Evolutionary conservation across 1,140 invertebrate genomes (phyloP).

Genomic region (Bombus breviceps): DNA sequence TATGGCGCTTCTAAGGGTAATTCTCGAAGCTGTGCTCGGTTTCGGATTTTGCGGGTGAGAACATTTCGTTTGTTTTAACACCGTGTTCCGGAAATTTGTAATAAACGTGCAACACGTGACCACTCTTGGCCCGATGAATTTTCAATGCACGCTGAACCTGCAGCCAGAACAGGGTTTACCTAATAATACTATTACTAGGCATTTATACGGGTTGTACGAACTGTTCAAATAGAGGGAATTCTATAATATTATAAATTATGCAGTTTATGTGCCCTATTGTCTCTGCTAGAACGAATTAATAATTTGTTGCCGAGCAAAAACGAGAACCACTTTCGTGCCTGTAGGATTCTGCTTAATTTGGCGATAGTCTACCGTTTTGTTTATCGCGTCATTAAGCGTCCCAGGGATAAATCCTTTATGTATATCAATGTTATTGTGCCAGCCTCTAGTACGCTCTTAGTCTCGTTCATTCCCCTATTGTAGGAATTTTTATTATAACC

Average conservation of each 20-base stretch:
- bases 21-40: neutral
- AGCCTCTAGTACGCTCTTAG: no score
- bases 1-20: neutral
- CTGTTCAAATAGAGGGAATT: neutral
- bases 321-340: no score
- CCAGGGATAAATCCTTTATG: neutral
- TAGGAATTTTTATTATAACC: no score
- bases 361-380: neutral
- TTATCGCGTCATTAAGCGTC: neutral
- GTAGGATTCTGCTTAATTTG: neutral
- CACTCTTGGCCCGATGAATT: neutral
- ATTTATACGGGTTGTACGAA: neutral
- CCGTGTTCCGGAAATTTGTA: neutral
- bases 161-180: neutral
- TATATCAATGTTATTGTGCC: neutral
- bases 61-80: constrained; percentile 26
- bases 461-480: no score
- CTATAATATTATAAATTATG: neutral
- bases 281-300: neutral
- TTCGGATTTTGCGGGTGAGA: constrained; percentile 19
- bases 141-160: neutral
- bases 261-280: neutral
- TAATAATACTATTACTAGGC: neutral
- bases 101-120: constrained; percentile 15
- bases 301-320: neutral